Evolutionary conservation across 2,113 vertebrate species (phyloP).

Genomic region (Petroica traversi): DNA sequence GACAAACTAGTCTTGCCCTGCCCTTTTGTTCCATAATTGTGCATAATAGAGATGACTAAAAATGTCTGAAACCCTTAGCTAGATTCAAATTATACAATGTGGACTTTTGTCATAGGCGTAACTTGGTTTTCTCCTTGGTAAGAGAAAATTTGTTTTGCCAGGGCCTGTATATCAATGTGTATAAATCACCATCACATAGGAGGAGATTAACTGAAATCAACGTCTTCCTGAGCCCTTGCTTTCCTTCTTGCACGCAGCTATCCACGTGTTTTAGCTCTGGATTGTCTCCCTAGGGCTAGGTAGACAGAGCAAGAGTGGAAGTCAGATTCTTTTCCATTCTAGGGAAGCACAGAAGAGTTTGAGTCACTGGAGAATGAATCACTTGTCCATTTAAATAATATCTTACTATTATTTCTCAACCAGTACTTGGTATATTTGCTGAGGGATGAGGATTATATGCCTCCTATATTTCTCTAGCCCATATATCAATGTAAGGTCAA

Average conservation of each 20-base stretch:
- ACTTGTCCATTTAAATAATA: background rate
- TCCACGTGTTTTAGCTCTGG: rapidly evolving
- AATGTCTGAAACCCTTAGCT: background rate
- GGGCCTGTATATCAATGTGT: background rate
- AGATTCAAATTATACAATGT: background rate
- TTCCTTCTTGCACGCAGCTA: background rate
- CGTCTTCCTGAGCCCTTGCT: background rate
- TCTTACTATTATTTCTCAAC: background rate
- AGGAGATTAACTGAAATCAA: background rate
- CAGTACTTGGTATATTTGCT: background rate
- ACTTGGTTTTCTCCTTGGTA: background rate
- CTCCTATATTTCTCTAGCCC: background rate
- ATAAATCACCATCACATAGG: background rate
- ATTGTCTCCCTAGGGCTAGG: background rate
- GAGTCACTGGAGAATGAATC: background rate
- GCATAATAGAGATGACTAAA: background rate
- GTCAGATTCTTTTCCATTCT: rapidly evolving
- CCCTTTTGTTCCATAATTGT: background rate
- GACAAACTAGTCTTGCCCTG: background rate
- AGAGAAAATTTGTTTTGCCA: background rate
- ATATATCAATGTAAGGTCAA: background rate
- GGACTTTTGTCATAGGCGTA: background rate
- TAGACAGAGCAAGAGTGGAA: background rate
- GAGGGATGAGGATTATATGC: background rate
- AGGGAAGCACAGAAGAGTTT: background rate